Conservation (phyloP, 2,113 vertebrate species). For the Pterophyllum scalare region DNA sequence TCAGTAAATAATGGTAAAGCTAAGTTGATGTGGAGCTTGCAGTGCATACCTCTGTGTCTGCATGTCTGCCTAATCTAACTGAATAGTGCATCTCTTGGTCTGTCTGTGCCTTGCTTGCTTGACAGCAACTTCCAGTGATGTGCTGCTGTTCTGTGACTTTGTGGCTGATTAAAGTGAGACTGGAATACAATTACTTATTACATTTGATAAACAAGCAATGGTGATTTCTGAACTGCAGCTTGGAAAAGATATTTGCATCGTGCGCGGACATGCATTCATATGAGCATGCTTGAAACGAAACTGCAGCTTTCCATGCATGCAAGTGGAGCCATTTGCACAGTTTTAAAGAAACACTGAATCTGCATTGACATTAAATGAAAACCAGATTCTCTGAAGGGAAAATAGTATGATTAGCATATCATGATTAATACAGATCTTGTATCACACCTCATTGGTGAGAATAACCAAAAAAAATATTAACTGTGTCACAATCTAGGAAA, state of each 20-base stretch:
- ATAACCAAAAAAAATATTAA: conserved; percentile 7
- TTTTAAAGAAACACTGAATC: neutral
- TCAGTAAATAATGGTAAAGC: neutral
- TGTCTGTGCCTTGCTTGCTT: neutral
- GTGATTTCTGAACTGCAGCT: neutral
- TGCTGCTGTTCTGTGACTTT: neutral
- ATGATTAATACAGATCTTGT: conserved; percentile 12
- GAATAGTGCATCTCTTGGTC: neutral
- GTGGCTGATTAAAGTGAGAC: conserved; percentile 1
- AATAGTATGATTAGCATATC: neutral
- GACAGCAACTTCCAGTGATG: neutral
- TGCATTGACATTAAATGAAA: conserved; percentile 2
- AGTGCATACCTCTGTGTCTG: neutral
- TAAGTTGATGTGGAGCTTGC: neutral
- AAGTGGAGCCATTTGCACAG: conserved; percentile 3
- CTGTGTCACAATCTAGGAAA: neutral
- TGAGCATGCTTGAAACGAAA: neutral
- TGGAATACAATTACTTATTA: neutral
- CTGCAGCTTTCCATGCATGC: neutral
- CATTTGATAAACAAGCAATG: neutral
- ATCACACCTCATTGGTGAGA: neutral
- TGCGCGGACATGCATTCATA: neutral
- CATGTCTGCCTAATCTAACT: neutral
- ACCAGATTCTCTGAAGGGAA: neutral
- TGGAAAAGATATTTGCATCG: neutral